Evolutionary conservation across 2,797 vertebrate genomes (phyloP), one percentile per base, ranked within the genome.

Genomic region (Sebastes matsubarae): DNA sequence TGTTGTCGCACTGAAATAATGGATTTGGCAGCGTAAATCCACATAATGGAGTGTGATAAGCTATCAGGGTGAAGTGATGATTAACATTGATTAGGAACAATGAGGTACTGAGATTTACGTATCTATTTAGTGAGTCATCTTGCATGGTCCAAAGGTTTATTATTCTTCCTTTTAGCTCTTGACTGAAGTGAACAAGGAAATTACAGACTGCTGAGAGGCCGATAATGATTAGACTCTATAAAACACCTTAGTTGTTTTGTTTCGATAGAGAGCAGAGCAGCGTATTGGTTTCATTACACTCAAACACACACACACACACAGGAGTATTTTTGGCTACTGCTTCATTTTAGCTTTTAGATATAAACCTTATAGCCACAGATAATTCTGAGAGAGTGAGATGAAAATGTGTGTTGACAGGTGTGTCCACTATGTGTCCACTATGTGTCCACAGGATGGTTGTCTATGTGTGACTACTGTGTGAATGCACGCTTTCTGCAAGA

Each of bases 31-130:
- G 34, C 38, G 0, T 27, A 38, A 70, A 63, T 64, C 24, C 10
- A 57, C 4, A 36, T 30, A 61, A 60, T 24, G 2, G 8, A 36
- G 9, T 72, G 14, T 72, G 67, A 70, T 68, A 22, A 74, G 20
- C 63, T 6, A 46, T 38, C 3, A 7, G 60, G 5, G 3, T 29
- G 0, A 66, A 57, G n/a, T 7, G 2, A 57, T 66, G 36, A 72
- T 87, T 63, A 64, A 63, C 22, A 11, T 18, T 57, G 29, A 77
- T 80, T 25, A 20, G 10, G 8, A 68, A 71, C 25, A 80, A 66
- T 50, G 4, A 77, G 85, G 82, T 89, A 90, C 76, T 77, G 8
- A 71, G 7, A 30, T 69, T n/a, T 25, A 6, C 58, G 1, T 16
- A 6, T n/a, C 29, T 24, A 50, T 68, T 29, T 10, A 52, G 2